phyloP scores from a whole-genome alignment of 2,797 vertebrate species.

The Parotocinclus haroldoi region DNA sequence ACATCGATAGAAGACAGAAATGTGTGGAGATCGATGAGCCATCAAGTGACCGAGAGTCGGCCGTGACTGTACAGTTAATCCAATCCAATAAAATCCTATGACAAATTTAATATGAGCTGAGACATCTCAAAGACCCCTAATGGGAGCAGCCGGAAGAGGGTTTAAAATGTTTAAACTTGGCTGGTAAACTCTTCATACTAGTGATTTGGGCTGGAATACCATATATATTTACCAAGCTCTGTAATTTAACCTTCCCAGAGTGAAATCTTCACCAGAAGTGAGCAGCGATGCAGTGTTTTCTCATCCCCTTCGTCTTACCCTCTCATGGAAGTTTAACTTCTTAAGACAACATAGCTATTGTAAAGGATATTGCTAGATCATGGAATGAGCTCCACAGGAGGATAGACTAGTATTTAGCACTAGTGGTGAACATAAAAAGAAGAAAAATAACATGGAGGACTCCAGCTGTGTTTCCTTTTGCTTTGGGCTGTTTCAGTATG shows the following conservation, averaged over 20 bases:
- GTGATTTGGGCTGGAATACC: too few species aligned
- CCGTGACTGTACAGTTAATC: too few species aligned
- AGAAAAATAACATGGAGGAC: slow-evolving; percentile 41
- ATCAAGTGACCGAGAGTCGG: too few species aligned
- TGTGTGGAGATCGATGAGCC: too few species aligned
- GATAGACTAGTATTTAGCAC: slow-evolving; percentile 68
- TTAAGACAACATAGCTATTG: slow-evolving; percentile 71
- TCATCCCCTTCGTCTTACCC: slow-evolving; percentile 54
- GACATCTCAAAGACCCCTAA: too few species aligned
- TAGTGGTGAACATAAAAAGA: slow-evolving; percentile 56
- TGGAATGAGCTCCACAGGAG: slow-evolving; percentile 74
- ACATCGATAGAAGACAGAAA: too few species aligned
- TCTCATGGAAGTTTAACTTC: slow-evolving; percentile 66
- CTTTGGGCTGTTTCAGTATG: slow-evolving; percentile 77
- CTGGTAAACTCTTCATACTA: too few species aligned
- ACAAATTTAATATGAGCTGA: too few species aligned
- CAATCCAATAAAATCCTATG: too few species aligned
- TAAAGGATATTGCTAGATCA: slow-evolving; percentile 80
- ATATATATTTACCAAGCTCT: too few species aligned
- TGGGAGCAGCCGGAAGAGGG: too few species aligned
- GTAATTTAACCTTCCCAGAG: slow-evolving; percentile 25
- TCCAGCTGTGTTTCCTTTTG: slow-evolving; percentile 81
- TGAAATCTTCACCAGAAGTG: slow-evolving; percentile 34
- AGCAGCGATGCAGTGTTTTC: slow-evolving; percentile 39
- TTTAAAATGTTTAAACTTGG: too few species aligned